Conservation (phyloP, 2,888 invertebrate genomes). For the Cosmia trapezina region DNA sequence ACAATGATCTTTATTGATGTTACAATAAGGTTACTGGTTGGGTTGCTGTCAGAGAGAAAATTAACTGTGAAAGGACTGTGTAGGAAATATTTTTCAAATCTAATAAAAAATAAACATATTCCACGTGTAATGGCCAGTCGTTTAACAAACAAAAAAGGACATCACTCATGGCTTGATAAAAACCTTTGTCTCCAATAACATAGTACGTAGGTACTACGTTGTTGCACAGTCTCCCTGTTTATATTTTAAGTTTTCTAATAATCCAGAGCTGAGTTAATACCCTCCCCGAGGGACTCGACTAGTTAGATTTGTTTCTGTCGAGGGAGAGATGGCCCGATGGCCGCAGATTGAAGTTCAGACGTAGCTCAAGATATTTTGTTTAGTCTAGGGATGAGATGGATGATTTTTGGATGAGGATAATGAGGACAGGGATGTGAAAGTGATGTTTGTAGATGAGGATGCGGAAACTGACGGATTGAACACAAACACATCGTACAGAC, state of each 20-base stretch:
- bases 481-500: background rate
- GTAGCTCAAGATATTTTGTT: constrained; percentile 16
- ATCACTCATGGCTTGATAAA: constrained; percentile 24
- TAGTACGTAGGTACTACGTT: constrained; percentile 5
- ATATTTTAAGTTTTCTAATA: constrained; percentile 49
- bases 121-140: background rate
- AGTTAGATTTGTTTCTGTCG: constrained; percentile 49
- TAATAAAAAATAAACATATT: background rate
- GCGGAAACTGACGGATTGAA: background rate
- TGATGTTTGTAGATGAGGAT: background rate
- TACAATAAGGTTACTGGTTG: background rate
- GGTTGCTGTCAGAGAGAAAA: background rate
- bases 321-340: constrained; percentile 10
- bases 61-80: background rate
- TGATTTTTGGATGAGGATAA: background rate
- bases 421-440: background rate
- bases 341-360: constrained; percentile 36
- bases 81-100: background rate
- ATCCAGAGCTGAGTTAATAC: constrained; percentile 33
- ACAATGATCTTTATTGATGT: background rate
- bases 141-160: background rate
- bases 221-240: constrained; percentile 28
- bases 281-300: constrained; percentile 16
- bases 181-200: constrained; percentile 5
- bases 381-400: constrained; percentile 3